Percentiles rank a stretch among this genome's conserved stretches.
phyloP scores from a whole-genome alignment of 2,113 vertebrate species.

The Mohoua ochrocephala region DNA sequence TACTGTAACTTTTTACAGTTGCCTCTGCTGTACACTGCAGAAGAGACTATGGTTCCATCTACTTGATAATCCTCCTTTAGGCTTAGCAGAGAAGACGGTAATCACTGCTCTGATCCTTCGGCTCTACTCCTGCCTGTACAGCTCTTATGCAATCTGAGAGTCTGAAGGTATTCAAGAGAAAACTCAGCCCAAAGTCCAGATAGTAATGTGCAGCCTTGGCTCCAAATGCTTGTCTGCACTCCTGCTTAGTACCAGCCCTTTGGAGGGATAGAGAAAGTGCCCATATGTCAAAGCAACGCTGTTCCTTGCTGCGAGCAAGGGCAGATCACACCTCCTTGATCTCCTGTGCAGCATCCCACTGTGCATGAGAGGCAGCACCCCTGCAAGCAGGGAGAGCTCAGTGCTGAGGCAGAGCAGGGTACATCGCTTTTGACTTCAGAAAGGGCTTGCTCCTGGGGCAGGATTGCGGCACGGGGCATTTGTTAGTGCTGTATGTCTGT shows the following conservation, averaged over 20 bases:
- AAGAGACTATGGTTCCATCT: not conserved
- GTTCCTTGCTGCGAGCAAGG: not conserved
- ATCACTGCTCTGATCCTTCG: not conserved
- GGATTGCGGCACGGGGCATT: rapidly evolving
- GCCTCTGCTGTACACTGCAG: not conserved
- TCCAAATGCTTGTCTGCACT: not conserved
- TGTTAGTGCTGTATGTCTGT: not conserved
- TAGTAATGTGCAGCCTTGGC: not conserved
- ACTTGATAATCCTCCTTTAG: not conserved
- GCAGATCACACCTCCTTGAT: not conserved
- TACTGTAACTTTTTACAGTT: not conserved
- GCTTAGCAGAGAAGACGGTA: not conserved
- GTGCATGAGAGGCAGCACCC: not conserved
- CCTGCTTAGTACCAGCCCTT: not conserved
- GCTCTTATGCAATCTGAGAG: not conserved
- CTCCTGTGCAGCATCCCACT: not conserved
- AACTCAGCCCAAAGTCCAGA: not conserved
- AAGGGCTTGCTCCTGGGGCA: not conserved
- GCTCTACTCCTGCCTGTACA: not conserved
- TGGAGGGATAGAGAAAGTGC: not conserved
- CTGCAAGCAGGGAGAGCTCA: not conserved
- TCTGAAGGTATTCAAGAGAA: not conserved
- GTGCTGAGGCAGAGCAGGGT: not conserved
- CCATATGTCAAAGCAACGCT: rapidly evolving
- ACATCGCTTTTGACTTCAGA: rapidly evolving